Evolutionary conservation across 2,113 vertebrate species (phyloP), one percentile per base, ranked within the genome.

Genomic region (Thamnaconus septentrionalis): DNA sequence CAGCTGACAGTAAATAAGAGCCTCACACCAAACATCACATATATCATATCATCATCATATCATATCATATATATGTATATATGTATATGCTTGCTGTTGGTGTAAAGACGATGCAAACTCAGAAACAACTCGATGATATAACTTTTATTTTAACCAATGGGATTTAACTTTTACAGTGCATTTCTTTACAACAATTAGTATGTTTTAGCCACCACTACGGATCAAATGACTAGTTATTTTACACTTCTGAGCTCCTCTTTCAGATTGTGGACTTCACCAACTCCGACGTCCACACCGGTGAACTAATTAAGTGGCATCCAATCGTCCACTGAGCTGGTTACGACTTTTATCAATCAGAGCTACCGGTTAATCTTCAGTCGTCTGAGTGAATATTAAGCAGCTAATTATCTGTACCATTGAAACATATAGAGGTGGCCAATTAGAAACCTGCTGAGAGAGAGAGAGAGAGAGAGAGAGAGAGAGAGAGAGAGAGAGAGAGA

Each of bases 131-230:
- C 6, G 64, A 80, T 89, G 80, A 89, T 88, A 89, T 88, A 80
- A 80, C 72, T 88, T 89, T 93, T 90, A 92, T 91, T 92, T 91
- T 81, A 88, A 89, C 88, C 88, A 83, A 88, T 89, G 86, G 84
- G 89, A 91, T 90, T 91, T 81, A 77, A 88, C 82, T 89, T 90
- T 85, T 87, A 92, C 91, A 93, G 90, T 92, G 91, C 88, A 92
- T 90, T 91, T 90, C 85, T 90, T 92, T 91, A 92, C 90, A 91
- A 91, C 89, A 90, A 83, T 88, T 80, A 91, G 79, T 88, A 71
- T 43, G 51, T 81, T 89, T 84, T 76, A 89, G 89, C 85, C 90
- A 87, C 89, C 89, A 87, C 87, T 90, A 90, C 78, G 72, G 82
- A 87, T 87, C 88, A 71, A 80, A 91, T 85, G 83, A 79, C 75